Base-by-base conservation (phyloP, 2,797 vertebrate species). In the Catharus ustulatus region DNA sequence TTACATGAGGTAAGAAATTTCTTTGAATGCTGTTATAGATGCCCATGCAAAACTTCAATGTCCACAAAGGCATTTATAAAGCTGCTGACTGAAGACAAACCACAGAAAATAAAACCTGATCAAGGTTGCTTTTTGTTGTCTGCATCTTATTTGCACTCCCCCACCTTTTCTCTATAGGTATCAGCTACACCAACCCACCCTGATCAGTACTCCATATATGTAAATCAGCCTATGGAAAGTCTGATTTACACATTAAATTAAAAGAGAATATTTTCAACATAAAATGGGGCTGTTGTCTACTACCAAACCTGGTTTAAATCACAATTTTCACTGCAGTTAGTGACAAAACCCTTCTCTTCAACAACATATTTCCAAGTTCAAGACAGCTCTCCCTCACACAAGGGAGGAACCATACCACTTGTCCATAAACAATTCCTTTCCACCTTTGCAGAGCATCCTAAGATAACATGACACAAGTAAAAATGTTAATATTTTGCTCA, bases 371-470 rank as follows among this genome's bases (percentile, higher is more conserved):
- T 16, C 29, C 14, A 15, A 30, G 13, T 3, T 40, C 23, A 54
- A 29, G 64, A 23, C 21, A 59, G 18, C 10, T 75, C 8, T 55
- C 26, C 11, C 14, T 87, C 14, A 21, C 13, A 67, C 10, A 82
- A 61, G 5, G 6, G 2, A 59, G 3, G 3, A 27, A 23, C 16
- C 6, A 1, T 18, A 42, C 1, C 17, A 14, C 30, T 67, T 2
- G 1, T 59, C 42, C 24, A 34, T 52, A 64, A 52, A 40, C 3
- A 30, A 38, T 67, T 69, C 27, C 27, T 51, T 91, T 63, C 45
- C 36, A 19, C 1, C 5, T 69, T 49, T 45, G 32, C 10, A 2
- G 10, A 62, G 0, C 62, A 79, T 30, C 11, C 3, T 40, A 63
- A 81, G 36, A 54, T 24, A 55, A 75, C 6, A 4, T 4, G 2